Conservation (phyloP, 2,888 invertebrate genomes). For the Eupithecia tripunctaria region DNA sequence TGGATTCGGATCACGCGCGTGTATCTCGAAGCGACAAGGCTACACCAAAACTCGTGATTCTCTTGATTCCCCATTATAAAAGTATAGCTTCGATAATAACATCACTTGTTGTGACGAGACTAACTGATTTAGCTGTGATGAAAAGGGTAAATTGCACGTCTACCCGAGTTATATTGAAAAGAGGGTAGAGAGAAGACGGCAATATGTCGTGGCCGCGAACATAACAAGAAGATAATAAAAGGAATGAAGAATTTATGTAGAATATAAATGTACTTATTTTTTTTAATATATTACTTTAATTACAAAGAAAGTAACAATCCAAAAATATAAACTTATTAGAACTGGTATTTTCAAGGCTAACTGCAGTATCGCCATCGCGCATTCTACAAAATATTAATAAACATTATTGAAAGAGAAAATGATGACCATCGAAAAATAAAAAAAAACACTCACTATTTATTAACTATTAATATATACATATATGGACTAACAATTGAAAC, state of each 20-base stretch:
- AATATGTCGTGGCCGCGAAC: not conserved
- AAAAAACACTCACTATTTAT: too few species aligned
- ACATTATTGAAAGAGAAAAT: too few species aligned
- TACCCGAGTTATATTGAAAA: slow-evolving; percentile 35
- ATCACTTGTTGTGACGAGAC: slow-evolving; percentile 45
- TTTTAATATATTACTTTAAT: too few species aligned
- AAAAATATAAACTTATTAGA: too few species aligned
- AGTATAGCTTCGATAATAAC: slow-evolving; percentile 51
- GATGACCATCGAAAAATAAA: too few species aligned
- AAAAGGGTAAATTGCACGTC: slow-evolving; percentile 47
- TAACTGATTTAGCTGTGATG: slow-evolving; percentile 46
- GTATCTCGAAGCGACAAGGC: slow-evolving; percentile 57
- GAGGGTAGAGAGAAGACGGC: not conserved
- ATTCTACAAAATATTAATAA: not conserved
- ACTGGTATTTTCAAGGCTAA: too few species aligned
- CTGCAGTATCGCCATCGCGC: too few species aligned
- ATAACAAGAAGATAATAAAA: not conserved
- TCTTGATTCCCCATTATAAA: slow-evolving; percentile 67
- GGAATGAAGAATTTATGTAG: not conserved
- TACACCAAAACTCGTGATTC: slow-evolving; percentile 72
- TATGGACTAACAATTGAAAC: too few species aligned
- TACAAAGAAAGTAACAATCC: too few species aligned
- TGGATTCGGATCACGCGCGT: slow-evolving; percentile 72
- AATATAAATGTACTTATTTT: too few species aligned
- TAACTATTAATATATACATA: too few species aligned